phyloP scores from a whole-genome alignment of 2,888 invertebrate genomes.

The Rotaria macrura region DNA sequence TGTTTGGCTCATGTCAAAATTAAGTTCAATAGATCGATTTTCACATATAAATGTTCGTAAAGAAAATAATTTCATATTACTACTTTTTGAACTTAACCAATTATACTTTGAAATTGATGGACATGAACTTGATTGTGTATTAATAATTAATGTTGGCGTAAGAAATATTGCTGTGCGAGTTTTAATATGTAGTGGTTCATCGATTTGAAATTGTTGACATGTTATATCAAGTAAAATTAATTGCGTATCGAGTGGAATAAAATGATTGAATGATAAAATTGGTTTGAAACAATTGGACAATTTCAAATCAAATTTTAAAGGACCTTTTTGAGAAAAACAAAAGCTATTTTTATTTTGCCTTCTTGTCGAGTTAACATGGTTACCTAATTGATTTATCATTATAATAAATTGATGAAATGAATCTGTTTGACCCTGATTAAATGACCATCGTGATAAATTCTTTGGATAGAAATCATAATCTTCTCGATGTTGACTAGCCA shows the following conservation, averaged over 20 bases:
- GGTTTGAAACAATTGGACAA: neutral
- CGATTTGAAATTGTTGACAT: neutral
- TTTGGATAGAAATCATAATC: neutral
- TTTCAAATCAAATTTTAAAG: neutral
- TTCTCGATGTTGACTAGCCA: neutral
- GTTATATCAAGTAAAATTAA: neutral
- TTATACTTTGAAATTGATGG: neutral
- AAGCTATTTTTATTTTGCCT: neutral
- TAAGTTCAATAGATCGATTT: neutral
- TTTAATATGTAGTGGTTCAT: neutral
- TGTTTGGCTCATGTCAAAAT: neutral
- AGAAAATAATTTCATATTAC: neutral
- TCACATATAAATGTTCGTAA: neutral
- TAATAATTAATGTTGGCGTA: neutral
- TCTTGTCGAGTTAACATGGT: too few species aligned
- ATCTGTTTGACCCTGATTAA: neutral
- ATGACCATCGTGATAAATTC: neutral
- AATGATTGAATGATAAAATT: neutral
- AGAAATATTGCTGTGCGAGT: neutral
- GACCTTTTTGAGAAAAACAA: neutral
- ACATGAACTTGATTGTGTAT: neutral
- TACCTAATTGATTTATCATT: neutral
- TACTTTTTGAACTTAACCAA: neutral
- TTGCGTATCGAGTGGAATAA: neutral
- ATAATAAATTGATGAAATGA: neutral